Evolutionary conservation across 2,113 vertebrate species (phyloP).

Genomic region (Neodon shergylaensis): DNA sequence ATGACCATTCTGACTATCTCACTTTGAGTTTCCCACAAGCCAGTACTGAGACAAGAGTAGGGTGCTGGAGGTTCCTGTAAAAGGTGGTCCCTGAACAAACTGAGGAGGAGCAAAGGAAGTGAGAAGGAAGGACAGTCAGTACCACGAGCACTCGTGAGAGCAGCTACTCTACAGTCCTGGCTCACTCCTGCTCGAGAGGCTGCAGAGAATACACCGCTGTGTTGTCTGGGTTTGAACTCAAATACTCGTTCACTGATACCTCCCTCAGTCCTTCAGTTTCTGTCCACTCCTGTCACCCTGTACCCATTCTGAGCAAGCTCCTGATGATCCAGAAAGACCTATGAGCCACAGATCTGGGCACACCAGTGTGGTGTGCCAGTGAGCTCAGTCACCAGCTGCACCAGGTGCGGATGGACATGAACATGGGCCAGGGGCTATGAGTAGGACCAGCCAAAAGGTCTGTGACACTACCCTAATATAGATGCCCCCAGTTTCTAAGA

Average conservation of each 20-base stretch:
- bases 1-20: not conserved
- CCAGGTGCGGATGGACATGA: not conserved
- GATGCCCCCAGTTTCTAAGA: too few species aligned
- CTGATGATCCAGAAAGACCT: not conserved
- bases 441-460: accelerated
- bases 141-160: accelerated
- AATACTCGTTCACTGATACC: not conserved
- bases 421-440: not conserved
- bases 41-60: not conserved
- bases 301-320: not conserved
- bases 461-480: not conserved
- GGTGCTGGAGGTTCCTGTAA: not conserved
- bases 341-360: not conserved
- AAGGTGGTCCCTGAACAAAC: not conserved
- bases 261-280: not conserved
- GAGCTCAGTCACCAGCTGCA: accelerated
- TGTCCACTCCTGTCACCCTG: not conserved
- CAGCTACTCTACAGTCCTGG: not conserved
- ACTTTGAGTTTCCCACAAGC: not conserved
- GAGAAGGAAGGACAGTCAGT: accelerated
- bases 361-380: not conserved
- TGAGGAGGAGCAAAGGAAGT: not conserved
- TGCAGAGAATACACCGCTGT: not conserved
- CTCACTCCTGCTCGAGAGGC: not conserved
- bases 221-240: not conserved